Evolutionary conservation across 2,113 vertebrate genomes (phyloP), one percentile per base, ranked within the genome.

Genomic region (Nematolebias whitei): DNA sequence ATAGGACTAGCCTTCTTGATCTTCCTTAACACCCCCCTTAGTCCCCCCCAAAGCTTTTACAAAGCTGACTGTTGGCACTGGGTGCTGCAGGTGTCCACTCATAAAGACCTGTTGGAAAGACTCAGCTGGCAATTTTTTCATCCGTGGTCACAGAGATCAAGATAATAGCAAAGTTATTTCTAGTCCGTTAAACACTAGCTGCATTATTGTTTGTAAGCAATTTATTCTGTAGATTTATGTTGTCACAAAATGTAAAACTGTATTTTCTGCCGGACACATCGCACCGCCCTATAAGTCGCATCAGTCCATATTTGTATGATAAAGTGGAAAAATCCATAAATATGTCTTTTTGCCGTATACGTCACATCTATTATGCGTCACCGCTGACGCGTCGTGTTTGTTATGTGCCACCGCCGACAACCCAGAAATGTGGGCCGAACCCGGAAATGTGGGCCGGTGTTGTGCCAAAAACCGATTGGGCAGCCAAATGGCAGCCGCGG

Each of bases 41-140:
- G 68, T 74, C 90, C 88, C n/a, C 82, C 91, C 88, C 83, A 83
- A 85, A 74, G 57, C 79, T 93, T 94, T 89, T 89, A 84, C 82
- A 51, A 89, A 84, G 88, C 83, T 74, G 81, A 90, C 84, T 88
- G 69, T 74, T 73, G 66, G 75, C 47, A 62, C 69, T 66, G 81
- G 79, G 71, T 88, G 75, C 85, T 86, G 84, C 83, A 92, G 80
- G n/a, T 87, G 80, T 91, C 88, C 85, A 19, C 87, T 87, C 86
- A 88, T 69, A 63, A 72, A 83, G 74, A 78, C 62, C 81, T 56
- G 68, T 64, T 79, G 60, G 69, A 78, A 58, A 60, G 75, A 85
- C 45, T 78, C 67, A 79, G 68, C 55, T 63, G 70, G 67, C 63
- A 56, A 54, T 48, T 73, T 73, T 41, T 12, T 20, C 63, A 44